These are phyloP conservation scores for Smittia sp. DNA, from an alignment of 2,888 invertebrate genomes.

Conservation along the genomic window DNA sequence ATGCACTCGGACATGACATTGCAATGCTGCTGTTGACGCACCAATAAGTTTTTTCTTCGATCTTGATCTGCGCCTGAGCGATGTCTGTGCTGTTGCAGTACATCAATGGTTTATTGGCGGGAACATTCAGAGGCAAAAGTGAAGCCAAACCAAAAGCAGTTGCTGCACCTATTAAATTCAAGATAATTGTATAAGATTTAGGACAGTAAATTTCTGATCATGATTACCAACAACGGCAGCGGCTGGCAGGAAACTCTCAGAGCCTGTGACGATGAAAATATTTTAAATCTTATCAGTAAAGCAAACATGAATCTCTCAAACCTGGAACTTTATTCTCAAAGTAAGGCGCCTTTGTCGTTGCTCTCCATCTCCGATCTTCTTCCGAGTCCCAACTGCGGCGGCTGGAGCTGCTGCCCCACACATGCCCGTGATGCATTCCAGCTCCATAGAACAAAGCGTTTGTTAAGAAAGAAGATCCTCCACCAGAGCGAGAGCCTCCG, in stretches of 20 bases:
- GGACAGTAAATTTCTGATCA: too few species aligned
- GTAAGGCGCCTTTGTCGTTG: constrained; percentile 1
- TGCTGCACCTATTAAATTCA: constrained; percentile 18
- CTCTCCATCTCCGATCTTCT: not conserved
- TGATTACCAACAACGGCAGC: constrained; percentile 2
- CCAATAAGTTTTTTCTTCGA: not conserved
- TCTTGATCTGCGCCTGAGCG: not conserved
- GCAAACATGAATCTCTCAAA: too few species aligned
- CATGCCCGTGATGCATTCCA: constrained; percentile 13
- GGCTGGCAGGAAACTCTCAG: not conserved
- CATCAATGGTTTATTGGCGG: constrained; percentile 14
- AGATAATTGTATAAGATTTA: not conserved
- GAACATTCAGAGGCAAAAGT: constrained; percentile 14
- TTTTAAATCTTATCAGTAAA: not conserved
- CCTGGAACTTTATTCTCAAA: constrained; percentile 26
- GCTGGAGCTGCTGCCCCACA: not conserved
- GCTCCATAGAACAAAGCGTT: constrained; percentile 30
- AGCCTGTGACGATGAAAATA: not conserved
- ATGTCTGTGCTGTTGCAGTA: constrained; percentile 16
- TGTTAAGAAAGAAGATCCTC: constrained; percentile 15
- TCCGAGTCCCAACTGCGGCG: not conserved
- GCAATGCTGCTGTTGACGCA: constrained; percentile 8
- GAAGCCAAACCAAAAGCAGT: constrained; percentile 31
- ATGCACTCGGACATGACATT: not conserved
- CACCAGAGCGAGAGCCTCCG: not conserved